Conservation (phyloP, 2,113 vertebrate species). For the Bungarus multicinctus region DNA sequence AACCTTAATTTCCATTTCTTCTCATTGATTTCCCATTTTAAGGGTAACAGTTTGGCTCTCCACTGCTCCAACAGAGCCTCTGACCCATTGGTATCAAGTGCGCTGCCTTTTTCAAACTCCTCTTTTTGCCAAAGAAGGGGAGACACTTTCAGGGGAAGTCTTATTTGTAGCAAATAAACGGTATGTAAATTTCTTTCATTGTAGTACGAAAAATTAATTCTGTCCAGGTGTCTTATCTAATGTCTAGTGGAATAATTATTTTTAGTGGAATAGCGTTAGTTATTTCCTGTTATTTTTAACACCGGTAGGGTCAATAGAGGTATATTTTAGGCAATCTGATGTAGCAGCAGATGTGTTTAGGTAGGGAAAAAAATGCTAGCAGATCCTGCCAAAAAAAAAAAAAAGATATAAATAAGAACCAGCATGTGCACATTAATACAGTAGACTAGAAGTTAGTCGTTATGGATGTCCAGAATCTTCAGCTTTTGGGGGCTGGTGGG, state of each 20-base stretch:
- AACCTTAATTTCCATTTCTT: background rate
- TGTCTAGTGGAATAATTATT: background rate
- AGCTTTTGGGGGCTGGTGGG: background rate
- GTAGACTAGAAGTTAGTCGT: background rate
- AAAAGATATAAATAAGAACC: background rate
- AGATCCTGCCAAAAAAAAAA: background rate
- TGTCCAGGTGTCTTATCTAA: background rate
- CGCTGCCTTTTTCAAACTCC: constrained; percentile 78
- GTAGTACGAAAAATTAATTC: background rate
- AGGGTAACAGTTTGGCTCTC: constrained; percentile 78
- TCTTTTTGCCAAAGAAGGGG: constrained; percentile 75
- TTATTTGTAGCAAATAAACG: constrained; percentile 70
- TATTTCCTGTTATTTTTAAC: background rate
- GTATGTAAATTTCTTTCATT: constrained; percentile 49
- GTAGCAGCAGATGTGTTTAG: background rate
- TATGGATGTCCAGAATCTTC: background rate
- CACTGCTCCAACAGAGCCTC: constrained; percentile 75
- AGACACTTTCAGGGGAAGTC: constrained; percentile 77
- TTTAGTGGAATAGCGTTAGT: background rate
- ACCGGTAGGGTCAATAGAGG: background rate
- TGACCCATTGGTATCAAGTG: constrained; percentile 81
- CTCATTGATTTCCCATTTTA: constrained; percentile 38
- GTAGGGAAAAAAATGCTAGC: background rate
- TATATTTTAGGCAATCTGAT: background rate
- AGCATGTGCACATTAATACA: background rate